phyloP scores from a whole-genome alignment of 2,113 vertebrate species.

The Semnopithecus entellus region DNA sequence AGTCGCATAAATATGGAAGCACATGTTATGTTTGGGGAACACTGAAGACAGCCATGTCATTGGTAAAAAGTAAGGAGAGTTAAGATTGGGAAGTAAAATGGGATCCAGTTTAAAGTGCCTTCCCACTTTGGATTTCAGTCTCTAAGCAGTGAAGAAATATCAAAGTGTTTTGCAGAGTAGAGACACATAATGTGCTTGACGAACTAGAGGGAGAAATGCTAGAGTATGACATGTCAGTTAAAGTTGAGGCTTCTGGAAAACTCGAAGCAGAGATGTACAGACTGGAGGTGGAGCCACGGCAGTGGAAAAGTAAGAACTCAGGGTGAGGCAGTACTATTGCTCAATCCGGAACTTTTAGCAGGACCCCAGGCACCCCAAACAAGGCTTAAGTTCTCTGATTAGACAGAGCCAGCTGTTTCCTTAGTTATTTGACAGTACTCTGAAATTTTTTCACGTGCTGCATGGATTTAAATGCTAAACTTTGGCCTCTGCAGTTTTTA shows the following conservation, averaged over 20 bases:
- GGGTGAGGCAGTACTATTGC: background rate
- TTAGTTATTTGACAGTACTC: background rate
- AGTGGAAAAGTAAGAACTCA: background rate
- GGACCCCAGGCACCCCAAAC: background rate
- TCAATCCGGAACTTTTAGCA: background rate
- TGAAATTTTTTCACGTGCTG: background rate
- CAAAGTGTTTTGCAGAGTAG: background rate
- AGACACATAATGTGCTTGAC: background rate
- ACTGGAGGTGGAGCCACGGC: background rate
- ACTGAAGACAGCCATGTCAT: background rate
- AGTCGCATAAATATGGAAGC: background rate
- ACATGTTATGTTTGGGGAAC: background rate
- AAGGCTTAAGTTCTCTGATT: background rate
- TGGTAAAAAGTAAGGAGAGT: background rate
- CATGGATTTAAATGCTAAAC: background rate
- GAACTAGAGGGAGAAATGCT: background rate
- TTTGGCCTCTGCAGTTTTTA: background rate
- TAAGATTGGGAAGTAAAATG: background rate
- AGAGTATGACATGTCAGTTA: background rate
- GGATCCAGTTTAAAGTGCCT: background rate
- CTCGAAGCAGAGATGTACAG: background rate
- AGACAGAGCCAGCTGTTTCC: background rate
- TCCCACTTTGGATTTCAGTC: background rate
- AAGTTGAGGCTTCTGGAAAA: background rate
- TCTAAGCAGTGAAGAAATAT: background rate